Percentiles rank a stretch among this genome's conserved stretches.
These are phyloP conservation scores for Scaptomyza hsui DNA, from an alignment of 1,140 invertebrate species.

Conservation along the genomic window DNA sequence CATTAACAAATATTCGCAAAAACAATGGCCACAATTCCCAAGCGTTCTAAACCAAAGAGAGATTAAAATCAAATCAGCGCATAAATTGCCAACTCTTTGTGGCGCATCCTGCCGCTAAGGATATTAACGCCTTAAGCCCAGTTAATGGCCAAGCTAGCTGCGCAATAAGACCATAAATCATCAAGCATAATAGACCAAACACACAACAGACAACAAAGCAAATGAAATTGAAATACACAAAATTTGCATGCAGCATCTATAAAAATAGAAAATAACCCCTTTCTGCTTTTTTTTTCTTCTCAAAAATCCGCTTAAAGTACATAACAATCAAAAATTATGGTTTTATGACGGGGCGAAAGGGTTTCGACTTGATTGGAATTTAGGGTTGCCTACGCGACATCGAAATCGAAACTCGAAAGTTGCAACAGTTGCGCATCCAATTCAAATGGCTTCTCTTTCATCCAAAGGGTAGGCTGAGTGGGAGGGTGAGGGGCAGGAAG, in stretches of 20 bases:
- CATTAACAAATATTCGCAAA: slow-evolving; percentile 33
- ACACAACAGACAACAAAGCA: slow-evolving; percentile 37
- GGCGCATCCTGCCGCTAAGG: slow-evolving; percentile 39
- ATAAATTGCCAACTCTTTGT: slow-evolving; percentile 70
- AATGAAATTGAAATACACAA: slow-evolving; percentile 60
- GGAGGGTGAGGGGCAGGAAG: not conserved
- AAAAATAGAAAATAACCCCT: not conserved
- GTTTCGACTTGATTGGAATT: slow-evolving; percentile 44
- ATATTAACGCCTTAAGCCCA: slow-evolving; percentile 73
- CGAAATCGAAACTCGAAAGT: slow-evolving; percentile 28
- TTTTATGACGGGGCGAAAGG: slow-evolving; percentile 59
- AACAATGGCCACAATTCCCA: slow-evolving; percentile 38
- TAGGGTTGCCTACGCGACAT: not conserved
- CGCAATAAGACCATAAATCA: slow-evolving; percentile 59
- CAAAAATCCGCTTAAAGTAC: slow-evolving; percentile 65
- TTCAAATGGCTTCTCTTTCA: slow-evolving; percentile 58
- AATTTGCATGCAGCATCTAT: slow-evolving; percentile 56
- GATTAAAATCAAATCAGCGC: slow-evolving; percentile 75
- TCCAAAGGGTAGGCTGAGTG: not conserved
- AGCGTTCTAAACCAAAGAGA: not conserved
- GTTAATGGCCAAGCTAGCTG: slow-evolving; percentile 44
- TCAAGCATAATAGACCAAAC: slow-evolving; percentile 51
- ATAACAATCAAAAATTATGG: slow-evolving; percentile 74
- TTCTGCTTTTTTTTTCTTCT: not conserved
- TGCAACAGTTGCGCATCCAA: slow-evolving; percentile 76